Evolutionary conservation across 2,888 invertebrate genomes (phyloP), one percentile per base, ranked within the genome.

Genomic region (Alloplasta piceator): DNA sequence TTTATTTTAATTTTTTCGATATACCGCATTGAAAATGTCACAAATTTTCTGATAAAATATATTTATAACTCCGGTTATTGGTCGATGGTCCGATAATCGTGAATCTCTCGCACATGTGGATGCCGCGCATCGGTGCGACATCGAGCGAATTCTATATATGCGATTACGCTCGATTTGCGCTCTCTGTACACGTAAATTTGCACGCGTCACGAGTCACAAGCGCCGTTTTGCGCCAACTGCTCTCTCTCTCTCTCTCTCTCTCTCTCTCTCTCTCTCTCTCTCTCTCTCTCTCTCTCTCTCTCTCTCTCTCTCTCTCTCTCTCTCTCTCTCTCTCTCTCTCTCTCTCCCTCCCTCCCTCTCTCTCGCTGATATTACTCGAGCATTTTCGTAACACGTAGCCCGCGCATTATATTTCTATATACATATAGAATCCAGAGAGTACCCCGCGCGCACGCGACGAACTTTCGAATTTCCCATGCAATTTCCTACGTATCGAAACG

Each of bases 381-480:
- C 36, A 36, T 6, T 43, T 16, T n/a, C 12, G 48, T 56, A 14
- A 7, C n/a, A n/a, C 52, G 46, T 26, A 48, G 36, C 50, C 16
- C 6, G 36, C 55, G 55, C 39, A 46, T 61, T 50, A 36, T 71
- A 71, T 74, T 50, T 52, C 12, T 58, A 26, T 26, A 9, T 61
- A 60, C 48, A 63, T 12, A 36, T 64, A 64, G 50, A 55, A 9
- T 39, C 56, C 39, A 67, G n/a, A 78, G 63, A 72, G 26, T 26
- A 26, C 26, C 26, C 26, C 66, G 60, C 48, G 43, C 14, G 55
- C 68, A 70, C 78, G 66, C 78, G 36, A 72, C 85, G 86, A 90
- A 90, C 90, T 91, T 91, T 91, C 91, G 86, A 89, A 90, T 91
- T 91, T 91, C 90, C 91, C 89, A 88, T 90, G 88, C 88, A 91